Percentiles rank a stretch among this genome's conserved stretches.
These are phyloP conservation scores for Drosophila navojoa DNA, from an alignment of 1,140 invertebrate genomes.

Conservation along the genomic window DNA sequence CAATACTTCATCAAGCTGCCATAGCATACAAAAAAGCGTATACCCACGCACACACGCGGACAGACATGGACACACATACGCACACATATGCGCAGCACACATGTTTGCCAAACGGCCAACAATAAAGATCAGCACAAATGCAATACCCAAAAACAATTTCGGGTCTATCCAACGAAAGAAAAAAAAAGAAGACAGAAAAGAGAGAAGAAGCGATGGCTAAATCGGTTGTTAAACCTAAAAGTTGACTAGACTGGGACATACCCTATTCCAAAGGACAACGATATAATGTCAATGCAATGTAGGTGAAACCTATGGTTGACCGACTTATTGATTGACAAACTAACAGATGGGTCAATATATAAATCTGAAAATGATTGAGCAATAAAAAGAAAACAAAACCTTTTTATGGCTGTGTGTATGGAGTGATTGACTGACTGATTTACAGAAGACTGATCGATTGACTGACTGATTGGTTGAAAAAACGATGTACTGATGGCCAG, in stretches of 20 bases:
- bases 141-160: slow-evolving; percentile 40
- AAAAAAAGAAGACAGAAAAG: slow-evolving; percentile 22
- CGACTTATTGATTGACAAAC: no score
- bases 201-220: background rate
- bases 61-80: background rate
- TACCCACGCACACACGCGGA: slow-evolving; percentile 21
- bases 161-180: slow-evolving; percentile 13
- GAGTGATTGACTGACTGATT: no score
- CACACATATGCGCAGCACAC: slow-evolving; percentile 18
- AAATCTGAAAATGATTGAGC: no score
- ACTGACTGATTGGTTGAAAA: no score
- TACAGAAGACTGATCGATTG: no score
- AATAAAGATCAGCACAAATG: slow-evolving; percentile 61
- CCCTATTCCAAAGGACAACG: background rate
- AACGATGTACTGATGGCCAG: no score
- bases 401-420: no score
- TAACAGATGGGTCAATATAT: no score
- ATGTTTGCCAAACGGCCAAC: slow-evolving; percentile 57
- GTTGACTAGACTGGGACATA: background rate
- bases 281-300: background rate
- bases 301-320: no score
- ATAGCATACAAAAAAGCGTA: slow-evolving; percentile 31
- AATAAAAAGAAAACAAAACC: no score
- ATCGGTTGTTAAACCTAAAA: no score
- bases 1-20: slow-evolving; percentile 76